Evolutionary conservation across 2,888 invertebrate species (phyloP).

Genomic region (Ochropacha duplaris): DNA sequence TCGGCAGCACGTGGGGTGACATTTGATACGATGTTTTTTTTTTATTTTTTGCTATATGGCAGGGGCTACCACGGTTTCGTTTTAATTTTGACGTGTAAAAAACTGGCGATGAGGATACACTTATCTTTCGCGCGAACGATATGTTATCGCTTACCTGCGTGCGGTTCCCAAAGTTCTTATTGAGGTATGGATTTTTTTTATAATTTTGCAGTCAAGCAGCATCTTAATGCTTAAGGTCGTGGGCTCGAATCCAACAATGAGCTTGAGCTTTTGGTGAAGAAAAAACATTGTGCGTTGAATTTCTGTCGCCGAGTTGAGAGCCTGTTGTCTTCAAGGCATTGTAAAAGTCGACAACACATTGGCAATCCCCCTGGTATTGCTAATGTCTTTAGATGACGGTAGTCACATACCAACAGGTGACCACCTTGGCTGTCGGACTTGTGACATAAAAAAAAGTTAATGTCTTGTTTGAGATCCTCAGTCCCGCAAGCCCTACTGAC

Average conservation of each 20-base stretch:
- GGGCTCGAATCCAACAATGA: too few relatives aligned
- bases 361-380: too few relatives aligned
- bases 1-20: slow-evolving; percentile 38
- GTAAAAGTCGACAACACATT: too few relatives aligned
- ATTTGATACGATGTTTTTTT: slow-evolving; percentile 28
- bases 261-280: too few relatives aligned
- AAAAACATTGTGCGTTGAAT: too few relatives aligned
- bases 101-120: slow-evolving; percentile 59
- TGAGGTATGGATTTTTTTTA: slow-evolving; percentile 2
- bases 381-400: too few relatives aligned
- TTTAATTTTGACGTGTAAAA: slow-evolving; percentile 64
- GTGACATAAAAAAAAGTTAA: not conserved
- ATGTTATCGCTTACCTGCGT: slow-evolving; percentile 59
- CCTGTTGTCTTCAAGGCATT: too few relatives aligned
- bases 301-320: too few relatives aligned
- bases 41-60: slow-evolving; percentile 47
- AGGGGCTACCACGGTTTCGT: slow-evolving; percentile 38
- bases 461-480: slow-evolving; percentile 50
- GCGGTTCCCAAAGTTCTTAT: slow-evolving; percentile 50
- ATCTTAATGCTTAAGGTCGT: too few relatives aligned
- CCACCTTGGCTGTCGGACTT: too few relatives aligned
- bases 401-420: too few relatives aligned
- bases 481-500: slow-evolving; percentile 55
- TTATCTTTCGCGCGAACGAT: slow-evolving; percentile 76
- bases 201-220: too few relatives aligned